phyloP scores from a whole-genome alignment of 2,888 invertebrate genomes.

The Octonoba sinensis region DNA sequence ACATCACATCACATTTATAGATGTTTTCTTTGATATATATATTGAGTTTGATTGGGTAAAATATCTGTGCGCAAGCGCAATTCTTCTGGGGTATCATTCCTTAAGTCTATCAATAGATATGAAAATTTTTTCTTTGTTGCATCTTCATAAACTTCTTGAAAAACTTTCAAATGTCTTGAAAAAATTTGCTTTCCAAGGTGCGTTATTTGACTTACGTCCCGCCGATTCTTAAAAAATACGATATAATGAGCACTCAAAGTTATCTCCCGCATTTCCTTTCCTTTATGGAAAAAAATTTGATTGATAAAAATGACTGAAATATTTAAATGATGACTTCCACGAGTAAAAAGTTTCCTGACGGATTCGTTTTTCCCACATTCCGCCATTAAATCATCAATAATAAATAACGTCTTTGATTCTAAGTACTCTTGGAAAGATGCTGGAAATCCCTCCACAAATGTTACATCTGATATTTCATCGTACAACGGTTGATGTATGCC shows the following conservation, averaged over 20 bases:
- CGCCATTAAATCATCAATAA: slow-evolving; percentile 17
- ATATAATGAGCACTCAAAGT: slow-evolving; percentile 36
- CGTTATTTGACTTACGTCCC: background rate
- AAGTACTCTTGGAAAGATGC: background rate
- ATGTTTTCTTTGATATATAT: background rate
- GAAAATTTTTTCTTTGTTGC: slow-evolving; percentile 8
- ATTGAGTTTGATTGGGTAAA: slow-evolving; percentile 5
- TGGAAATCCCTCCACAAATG: slow-evolving; percentile 9
- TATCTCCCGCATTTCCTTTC: slow-evolving; percentile 13
- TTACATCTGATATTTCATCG: background rate
- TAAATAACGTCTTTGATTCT: background rate
- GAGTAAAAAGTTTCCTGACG: slow-evolving; percentile 10
- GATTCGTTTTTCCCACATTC: background rate
- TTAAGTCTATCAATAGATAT: slow-evolving; percentile 10
- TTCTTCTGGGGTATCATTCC: background rate
- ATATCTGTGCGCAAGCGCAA: background rate
- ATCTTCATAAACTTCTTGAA: slow-evolving; percentile 15
- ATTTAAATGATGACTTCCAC: slow-evolving; percentile 31
- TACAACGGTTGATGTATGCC: slow-evolving; percentile 13
- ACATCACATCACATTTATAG: background rate
- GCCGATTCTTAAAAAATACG: slow-evolving; percentile 12
- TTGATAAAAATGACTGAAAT: slow-evolving; percentile 17
- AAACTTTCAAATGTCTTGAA: slow-evolving; percentile 5
- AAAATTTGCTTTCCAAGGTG: slow-evolving; percentile 14
- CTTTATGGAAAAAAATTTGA: slow-evolving; percentile 34